Evolutionary conservation across 2,113 vertebrate genomes (phyloP), one percentile per base, ranked within the genome.

Genomic region (Semnornis frantzii): DNA sequence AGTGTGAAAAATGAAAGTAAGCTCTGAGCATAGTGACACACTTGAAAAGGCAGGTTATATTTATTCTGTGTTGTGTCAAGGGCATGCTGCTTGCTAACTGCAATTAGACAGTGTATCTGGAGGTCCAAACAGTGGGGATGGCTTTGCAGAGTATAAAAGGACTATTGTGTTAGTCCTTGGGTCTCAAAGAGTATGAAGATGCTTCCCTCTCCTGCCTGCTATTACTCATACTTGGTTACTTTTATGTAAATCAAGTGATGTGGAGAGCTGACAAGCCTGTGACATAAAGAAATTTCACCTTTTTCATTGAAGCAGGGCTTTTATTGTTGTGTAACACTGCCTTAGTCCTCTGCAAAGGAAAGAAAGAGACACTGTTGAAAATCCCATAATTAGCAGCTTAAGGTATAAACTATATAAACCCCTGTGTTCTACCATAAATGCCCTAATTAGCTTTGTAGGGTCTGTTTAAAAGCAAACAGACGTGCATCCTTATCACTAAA

Each of bases 21-120:
- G 55, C 0, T 0, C 42, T 78, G 82, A 94, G 70, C 76, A 70
- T 44, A 37, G 92, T 52, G 82, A 71, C 76, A 82, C 86, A 69
- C 92, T 95, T 75, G 90, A 93, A 94, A 95, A 85, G 62, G 87
- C 90, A 90, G 90, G 80, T 95, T 95, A 52, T 95, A 95, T 95
- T 95, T 91, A 93, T 86, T 92, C 85, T 70, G 46, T 86, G 82
- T 62, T 91, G 59, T 90, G 90, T 95, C 95, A 95, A 97, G 93
- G 93, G 76, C 90, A 63, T 55, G 63, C 80, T 63, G 85, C 87
- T 92, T 37, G 66, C 90, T 96, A 94, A 73, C 92, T 92, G 85
- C 87, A 95, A 92, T 95, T 95, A 93, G 76, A 60, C 42, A 68
- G 87, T 59, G 83, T 84, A 88, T 90, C 85, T 91, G 87, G 76